Evolutionary conservation across 2,113 vertebrate species (phyloP), one percentile per base, ranked within the genome.

Genomic region (Vulpes ferrilata): DNA sequence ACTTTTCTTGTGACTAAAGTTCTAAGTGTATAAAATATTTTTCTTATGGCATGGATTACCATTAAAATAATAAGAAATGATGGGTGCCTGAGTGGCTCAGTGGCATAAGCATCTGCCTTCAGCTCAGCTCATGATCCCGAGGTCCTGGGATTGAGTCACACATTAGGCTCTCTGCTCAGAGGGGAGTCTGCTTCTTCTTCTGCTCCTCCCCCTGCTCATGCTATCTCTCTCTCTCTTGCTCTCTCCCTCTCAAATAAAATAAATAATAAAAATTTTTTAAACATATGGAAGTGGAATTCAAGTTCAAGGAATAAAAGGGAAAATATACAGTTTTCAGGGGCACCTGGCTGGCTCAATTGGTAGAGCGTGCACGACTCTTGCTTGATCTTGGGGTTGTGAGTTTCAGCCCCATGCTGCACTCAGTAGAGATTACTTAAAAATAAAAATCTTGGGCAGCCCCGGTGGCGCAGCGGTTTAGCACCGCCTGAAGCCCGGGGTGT

Each of bases 21-120:
- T 90, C 51, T 78, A 60, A 62, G 30, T 43, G 11, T 97, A 86
- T 93, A 74, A 81, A 82, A 64, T 7, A 2, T 19, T 86, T 95
- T 91, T 93, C 48, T 74, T 82, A 38, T 90, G 32, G 25, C 90
- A 60, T 76, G 35, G 89, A 84, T 89, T 89, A 78, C 86, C 74
- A 87, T 90, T 97, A 73, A 86, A 93, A 82, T 53, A 65, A 95
- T 81, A 90, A 76, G 59, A 90, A 65, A 74, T 64, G 20, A 43
- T 43, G 43, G 43, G 43, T 43, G 43, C 43, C 43, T 43, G 43
- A 7, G 43, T 43, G 43, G 7, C 43, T 43, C 43, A 43, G 43
- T 43, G 43, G 43, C 43, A 43, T 43, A 43, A 43, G 43, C 43
- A 43, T 43, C 43, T 43, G 43, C 43, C 43, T 43, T 43, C 43